phyloP scores from a whole-genome alignment of 2,797 vertebrate species.

The Anguilla pacifica region DNA sequence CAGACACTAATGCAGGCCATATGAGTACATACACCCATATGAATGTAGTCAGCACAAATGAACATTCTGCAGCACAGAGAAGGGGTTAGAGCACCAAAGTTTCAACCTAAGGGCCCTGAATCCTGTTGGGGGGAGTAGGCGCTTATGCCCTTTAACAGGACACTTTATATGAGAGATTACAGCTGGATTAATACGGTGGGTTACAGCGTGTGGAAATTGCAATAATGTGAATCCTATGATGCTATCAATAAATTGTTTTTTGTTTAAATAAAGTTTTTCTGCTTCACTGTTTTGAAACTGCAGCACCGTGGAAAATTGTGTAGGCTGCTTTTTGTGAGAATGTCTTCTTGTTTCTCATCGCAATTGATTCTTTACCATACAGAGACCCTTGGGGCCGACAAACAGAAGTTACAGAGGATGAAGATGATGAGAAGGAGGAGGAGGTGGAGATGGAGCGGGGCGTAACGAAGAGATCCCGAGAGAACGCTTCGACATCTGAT shows the following conservation, averaged over 20 bases:
- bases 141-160: neutral
- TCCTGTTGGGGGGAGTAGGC: neutral
- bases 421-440: constrained; percentile 20
- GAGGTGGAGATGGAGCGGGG: constrained; percentile 1
- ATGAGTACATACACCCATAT: neutral
- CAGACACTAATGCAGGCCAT: neutral
- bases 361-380: constrained; percentile 20
- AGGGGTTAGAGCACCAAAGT: neutral
- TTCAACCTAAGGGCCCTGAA: neutral
- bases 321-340: neutral
- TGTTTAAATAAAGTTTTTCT: neutral
- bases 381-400: constrained; percentile 31
- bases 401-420: neutral
- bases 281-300: neutral
- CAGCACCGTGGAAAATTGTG: neutral
- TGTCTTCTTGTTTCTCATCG: constrained; percentile 26
- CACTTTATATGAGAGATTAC: neutral
- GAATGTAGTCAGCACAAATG: neutral
- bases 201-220: neutral
- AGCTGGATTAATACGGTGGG: neutral
- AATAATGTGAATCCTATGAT: constrained; percentile 9
- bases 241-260: neutral
- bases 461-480: constrained; percentile 25
- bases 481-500: neutral
- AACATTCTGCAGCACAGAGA: neutral